These are phyloP conservation scores for Drosophila macrospina DNA, from an alignment of 2,888 invertebrate genomes.

Conservation along the genomic window DNA sequence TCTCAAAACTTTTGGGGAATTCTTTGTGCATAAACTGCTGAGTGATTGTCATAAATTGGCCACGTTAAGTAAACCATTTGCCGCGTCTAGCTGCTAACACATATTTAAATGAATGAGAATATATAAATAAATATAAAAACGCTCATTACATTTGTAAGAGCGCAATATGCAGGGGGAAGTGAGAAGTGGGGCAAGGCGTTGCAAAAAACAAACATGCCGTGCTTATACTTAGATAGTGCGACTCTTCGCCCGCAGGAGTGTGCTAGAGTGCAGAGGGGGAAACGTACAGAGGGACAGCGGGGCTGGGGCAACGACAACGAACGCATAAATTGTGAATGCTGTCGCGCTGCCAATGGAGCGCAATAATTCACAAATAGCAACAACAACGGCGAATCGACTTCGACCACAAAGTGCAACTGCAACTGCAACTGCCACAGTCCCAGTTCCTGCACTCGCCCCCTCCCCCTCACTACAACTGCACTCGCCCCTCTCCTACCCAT, in stretches of 20 bases:
- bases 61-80: constrained; percentile 16
- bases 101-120: constrained; percentile 52
- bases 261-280: no score
- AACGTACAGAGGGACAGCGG: neutral
- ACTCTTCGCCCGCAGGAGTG: neutral
- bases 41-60: constrained; percentile 9
- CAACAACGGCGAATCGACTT: constrained; percentile 35
- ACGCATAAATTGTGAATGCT: constrained; percentile 77
- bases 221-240: constrained; percentile 42
- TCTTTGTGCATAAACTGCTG: neutral
- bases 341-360: constrained; percentile 77
- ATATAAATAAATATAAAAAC: constrained; percentile 39
- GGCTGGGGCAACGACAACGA: constrained; percentile 64
- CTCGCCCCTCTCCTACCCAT: neutral
- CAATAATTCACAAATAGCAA: constrained; percentile 79
- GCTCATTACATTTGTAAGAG: constrained; percentile 50
- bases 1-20: neutral
- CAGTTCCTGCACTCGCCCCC: constrained; percentile 7
- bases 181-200: constrained; percentile 19
- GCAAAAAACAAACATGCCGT: constrained; percentile 36
- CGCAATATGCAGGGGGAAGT: constrained; percentile 6
- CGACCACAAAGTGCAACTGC: constrained; percentile 58
- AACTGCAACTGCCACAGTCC: constrained; percentile 50
- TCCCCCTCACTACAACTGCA: no score
- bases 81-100: constrained; percentile 38